phyloP scores from a whole-genome alignment of 2,797 vertebrate genomes.

The Poeciliopsis paucimaculata region DNA sequence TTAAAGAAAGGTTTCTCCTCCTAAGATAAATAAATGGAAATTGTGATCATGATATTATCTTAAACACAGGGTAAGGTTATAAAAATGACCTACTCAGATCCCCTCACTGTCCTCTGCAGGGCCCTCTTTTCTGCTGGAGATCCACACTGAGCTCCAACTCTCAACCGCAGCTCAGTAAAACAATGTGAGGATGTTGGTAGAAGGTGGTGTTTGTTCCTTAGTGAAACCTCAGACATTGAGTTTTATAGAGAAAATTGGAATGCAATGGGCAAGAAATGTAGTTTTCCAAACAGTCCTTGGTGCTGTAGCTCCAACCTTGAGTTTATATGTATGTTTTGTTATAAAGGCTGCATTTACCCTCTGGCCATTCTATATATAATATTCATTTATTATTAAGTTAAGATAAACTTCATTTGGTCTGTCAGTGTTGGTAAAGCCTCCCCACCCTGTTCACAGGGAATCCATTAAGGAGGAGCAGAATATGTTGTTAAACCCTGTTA shows the following conservation, averaged over 20 bases:
- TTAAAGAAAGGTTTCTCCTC: not conserved
- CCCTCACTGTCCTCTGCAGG: not conserved
- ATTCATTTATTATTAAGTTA: not conserved
- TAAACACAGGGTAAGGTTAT: not conserved
- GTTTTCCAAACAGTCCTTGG: not conserved
- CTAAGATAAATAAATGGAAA: not conserved
- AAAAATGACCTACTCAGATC: not conserved
- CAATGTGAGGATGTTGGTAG: no score
- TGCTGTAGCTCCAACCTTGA: not conserved
- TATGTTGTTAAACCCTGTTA: not conserved
- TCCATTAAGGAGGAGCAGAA: not conserved
- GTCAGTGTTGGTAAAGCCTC: not conserved
- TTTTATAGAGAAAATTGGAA: not conserved
- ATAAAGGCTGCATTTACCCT: not conserved
- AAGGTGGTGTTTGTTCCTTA: not conserved
- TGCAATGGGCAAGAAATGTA: not conserved
- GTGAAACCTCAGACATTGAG: not conserved
- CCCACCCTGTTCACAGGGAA: not conserved
- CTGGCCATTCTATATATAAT: not conserved
- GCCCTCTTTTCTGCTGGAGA: not conserved
- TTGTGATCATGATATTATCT: not conserved
- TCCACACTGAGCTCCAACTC: not conserved
- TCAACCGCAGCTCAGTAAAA: not conserved
- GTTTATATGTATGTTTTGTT: not conserved
- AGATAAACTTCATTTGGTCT: not conserved